Evolutionary conservation across 2,113 vertebrate genomes (phyloP).

Genomic region (Apteryx owenii): DNA sequence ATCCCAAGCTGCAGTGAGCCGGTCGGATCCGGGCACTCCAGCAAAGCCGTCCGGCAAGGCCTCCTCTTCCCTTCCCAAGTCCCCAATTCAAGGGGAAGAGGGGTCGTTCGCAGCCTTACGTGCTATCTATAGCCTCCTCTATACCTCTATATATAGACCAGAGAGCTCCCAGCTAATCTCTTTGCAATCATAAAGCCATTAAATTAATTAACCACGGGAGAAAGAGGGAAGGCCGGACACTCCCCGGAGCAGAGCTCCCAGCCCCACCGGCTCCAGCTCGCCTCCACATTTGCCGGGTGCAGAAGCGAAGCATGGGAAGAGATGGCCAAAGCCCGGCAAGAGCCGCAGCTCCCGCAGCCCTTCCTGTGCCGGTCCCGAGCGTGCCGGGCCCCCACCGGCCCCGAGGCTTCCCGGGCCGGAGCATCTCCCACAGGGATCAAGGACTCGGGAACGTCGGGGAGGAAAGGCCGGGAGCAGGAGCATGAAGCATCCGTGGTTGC

Average conservation of each 20-base stretch:
- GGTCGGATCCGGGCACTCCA: neutral
- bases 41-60: neutral
- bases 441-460: no score
- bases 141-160: slow-evolving; percentile 39
- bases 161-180: slow-evolving; percentile 52
- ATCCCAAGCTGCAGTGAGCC: neutral
- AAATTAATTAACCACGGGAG: slow-evolving; percentile 70
- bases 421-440: no score
- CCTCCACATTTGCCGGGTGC: no score
- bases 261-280: no score
- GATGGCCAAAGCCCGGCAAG: no score
- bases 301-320: no score
- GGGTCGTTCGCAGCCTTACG: neutral
- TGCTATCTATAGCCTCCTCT: slow-evolving; percentile 55
- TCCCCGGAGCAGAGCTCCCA: neutral
- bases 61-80: neutral
- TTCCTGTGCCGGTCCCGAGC: no score
- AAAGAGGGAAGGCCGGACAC: neutral
- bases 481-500: no score
- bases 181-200: slow-evolving; percentile 68
- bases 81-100: neutral
- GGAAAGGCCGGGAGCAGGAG: no score
- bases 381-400: no score
- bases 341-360: no score
- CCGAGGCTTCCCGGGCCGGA: no score